phyloP scores from a whole-genome alignment of 2,113 vertebrate genomes.

The Acrocephalus kingi region DNA sequence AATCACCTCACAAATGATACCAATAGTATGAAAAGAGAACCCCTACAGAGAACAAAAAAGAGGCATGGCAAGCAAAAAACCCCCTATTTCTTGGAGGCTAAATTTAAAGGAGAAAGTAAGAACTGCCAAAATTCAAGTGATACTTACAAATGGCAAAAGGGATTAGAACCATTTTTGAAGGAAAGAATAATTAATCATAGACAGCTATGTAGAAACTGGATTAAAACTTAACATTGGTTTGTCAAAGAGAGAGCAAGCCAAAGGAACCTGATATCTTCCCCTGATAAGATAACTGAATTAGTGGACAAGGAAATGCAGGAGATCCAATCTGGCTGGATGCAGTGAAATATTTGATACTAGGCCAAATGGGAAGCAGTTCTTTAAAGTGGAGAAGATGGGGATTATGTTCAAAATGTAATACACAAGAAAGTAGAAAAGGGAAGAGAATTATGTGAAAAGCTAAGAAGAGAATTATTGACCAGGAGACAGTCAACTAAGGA shows the following conservation, averaged over 20 bases:
- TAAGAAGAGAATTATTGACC: neutral
- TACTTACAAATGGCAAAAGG: neutral
- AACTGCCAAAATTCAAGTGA: neutral
- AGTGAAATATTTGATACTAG: neutral
- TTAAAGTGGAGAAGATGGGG: neutral
- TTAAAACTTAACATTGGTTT: neutral
- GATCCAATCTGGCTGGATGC: neutral
- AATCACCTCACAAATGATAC: neutral
- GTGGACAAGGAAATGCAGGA: conserved; percentile 12
- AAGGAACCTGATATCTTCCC: neutral
- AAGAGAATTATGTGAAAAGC: neutral
- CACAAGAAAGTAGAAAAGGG: neutral
- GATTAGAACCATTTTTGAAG: neutral
- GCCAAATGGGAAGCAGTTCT: neutral
- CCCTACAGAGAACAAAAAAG: neutral
- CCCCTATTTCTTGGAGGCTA: neutral
- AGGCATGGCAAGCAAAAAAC: neutral
- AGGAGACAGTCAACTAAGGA: neutral
- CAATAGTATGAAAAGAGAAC: neutral
- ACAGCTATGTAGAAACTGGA: neutral
- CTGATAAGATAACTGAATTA: conserved; percentile 20
- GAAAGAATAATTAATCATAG: neutral
- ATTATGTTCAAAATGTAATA: neutral
- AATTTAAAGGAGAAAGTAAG: neutral
- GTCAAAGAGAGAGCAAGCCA: neutral